Conservation (phyloP, 2,797 vertebrate genomes). For the Thamnophis elegans region DNA sequence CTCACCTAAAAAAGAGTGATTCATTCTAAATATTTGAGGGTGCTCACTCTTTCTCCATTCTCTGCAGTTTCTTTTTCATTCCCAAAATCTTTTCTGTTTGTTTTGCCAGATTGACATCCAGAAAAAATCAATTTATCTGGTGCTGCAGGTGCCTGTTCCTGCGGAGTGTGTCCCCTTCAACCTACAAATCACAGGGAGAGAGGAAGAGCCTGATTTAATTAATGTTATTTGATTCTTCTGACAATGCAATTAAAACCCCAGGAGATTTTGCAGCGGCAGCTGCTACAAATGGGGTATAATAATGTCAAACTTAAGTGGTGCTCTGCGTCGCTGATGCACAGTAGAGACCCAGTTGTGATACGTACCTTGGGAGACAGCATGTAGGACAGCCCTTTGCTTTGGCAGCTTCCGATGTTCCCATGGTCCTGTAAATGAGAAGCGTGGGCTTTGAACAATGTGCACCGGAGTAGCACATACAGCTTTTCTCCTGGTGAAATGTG, state of each 20-base stretch:
- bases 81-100: conserved; percentile 33
- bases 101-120: conserved; percentile 44
- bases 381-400: background rate
- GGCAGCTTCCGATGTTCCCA: background rate
- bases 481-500: background rate
- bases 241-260: conserved; percentile 33
- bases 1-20: conserved; percentile 51
- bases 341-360: background rate
- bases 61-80: conserved; percentile 1
- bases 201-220: background rate
- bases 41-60: background rate
- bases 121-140: conserved; percentile 53
- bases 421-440: background rate
- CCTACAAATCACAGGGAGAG: background rate
- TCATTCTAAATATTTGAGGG: conserved; percentile 29
- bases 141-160: background rate
- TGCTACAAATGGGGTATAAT: background rate
- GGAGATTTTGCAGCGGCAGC: conserved; percentile 6
- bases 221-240: conserved; percentile 30
- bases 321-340: background rate
- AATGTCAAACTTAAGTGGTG: conserved; percentile 6
- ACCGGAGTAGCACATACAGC: background rate
- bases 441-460: background rate
- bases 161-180: background rate
- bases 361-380: background rate